Evolutionary conservation across 2,888 invertebrate genomes (phyloP).

Genomic region (Ophioninae sp.): DNA sequence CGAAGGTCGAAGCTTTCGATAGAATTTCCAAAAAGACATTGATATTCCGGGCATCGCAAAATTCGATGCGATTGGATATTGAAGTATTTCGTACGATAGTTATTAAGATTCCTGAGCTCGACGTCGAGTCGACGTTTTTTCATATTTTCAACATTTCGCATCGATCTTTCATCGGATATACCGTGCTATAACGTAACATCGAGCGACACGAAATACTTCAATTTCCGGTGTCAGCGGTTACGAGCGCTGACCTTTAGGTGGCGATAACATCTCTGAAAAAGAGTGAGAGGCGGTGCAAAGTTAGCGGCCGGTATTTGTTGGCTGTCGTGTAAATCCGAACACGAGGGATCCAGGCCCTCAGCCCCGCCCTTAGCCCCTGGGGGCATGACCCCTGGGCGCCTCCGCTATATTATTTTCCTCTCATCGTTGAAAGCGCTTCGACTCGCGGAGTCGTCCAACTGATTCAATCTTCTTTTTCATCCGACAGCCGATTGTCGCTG

Average conservation of each 20-base stretch:
- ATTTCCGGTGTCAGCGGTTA: not conserved
- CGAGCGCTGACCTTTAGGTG: slow-evolving; percentile 79
- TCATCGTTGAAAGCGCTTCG: slow-evolving; percentile 27
- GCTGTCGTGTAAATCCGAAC: slow-evolving; percentile 76
- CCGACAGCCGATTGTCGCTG: not conserved
- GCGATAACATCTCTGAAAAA: slow-evolving; percentile 77
- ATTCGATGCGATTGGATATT: not conserved
- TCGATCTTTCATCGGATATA: not conserved
- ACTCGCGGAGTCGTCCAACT: slow-evolving; percentile 27
- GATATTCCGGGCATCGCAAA: not conserved
- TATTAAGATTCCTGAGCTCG: not conserved
- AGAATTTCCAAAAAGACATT: not conserved
- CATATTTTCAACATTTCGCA: not conserved
- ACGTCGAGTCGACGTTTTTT: not conserved
- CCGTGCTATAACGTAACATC: not conserved
- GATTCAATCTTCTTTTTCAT: slow-evolving; percentile 1
- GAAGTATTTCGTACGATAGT: not conserved
- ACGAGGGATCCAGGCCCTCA: slow-evolving; percentile 78
- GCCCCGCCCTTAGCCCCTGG: slow-evolving; percentile 77
- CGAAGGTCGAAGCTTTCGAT: not conserved
- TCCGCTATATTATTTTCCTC: slow-evolving; percentile 34
- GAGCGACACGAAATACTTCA: not conserved
- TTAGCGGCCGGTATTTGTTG: slow-evolving; percentile 72
- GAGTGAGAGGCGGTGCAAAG: slow-evolving; percentile 67
- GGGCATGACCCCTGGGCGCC: slow-evolving; percentile 75